Base-by-base conservation (phyloP, 2,113 vertebrate genomes). In the Semicossyphus pulcher region DNA sequence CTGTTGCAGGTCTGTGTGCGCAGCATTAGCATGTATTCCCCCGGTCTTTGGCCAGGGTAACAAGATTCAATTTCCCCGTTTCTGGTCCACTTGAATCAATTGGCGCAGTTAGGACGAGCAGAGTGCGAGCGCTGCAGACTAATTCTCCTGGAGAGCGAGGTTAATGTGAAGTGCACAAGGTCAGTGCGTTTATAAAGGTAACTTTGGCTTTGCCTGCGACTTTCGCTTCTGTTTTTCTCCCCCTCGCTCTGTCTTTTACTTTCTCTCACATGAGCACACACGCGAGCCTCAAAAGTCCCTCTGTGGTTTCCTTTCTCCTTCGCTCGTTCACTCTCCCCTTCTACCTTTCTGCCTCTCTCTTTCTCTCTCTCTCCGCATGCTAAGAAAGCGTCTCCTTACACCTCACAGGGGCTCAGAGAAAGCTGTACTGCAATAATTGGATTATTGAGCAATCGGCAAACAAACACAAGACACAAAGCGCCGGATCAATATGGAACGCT, bases 381-480 rank as follows among this genome's bases (percentile, higher is more conserved):
- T 64, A 57, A 83, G 66, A 28, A 84, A 73, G 66, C 74, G 68
- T 77, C 73, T 83, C 78, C 81, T 62, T 48, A 73, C 72, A 57
- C 71, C 39, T 86, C 59, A 61, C 49, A 53, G 69, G 47, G 52
- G 83, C 74, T 87, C 64, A 68, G 74, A 59, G 87, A 82, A 81
- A 81, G 81, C 83, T 66, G 76, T 28, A 69, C 67, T 21, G 48
- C 83, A 79, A 80, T 88, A 92, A 92, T 85, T 90, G 87, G 86
- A 88, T 91, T 91, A 90, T 79, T 63, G 79, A 85, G 39, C 90
- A 89, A 88, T 91, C 80, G 76, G 84, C 75, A 88, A 91, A 89
- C 86, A 92, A 88, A 88, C 81, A 48, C 59, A 73, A 84, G 82
- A 90, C 60, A 78, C 67, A 70, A 77, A 63, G 76, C 66, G 34